phyloP scores from a whole-genome alignment of 2,888 invertebrate species.

The Polietes domitor region DNA sequence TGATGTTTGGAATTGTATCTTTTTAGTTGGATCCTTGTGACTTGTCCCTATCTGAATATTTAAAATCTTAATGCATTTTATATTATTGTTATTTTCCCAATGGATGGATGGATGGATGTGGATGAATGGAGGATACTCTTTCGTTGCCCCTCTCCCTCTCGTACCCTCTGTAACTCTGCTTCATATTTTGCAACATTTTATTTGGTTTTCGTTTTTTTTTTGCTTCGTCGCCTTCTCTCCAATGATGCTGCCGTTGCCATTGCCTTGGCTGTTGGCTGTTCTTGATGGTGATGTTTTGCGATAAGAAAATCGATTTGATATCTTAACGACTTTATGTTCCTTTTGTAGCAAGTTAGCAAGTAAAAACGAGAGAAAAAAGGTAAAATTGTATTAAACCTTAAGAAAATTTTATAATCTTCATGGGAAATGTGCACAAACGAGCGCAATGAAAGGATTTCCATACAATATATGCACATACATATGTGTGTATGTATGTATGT shows the following conservation, averaged over 20 bases:
- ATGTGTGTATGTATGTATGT: no score
- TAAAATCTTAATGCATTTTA: conserved; percentile 68
- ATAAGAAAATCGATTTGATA: conserved; percentile 54
- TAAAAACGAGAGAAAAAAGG: conserved; percentile 7
- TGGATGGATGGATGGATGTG: conserved; percentile 48
- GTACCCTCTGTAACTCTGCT: neutral
- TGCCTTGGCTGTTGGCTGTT: conserved; percentile 29
- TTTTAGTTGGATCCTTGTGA: conserved; percentile 15
- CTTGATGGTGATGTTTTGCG: conserved; percentile 35
- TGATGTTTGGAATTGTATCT: conserved; percentile 12
- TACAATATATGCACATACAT: neutral
- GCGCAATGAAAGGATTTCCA: neutral
- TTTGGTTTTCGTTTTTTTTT: neutral
- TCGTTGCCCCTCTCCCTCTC: neutral
- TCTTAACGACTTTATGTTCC: conserved; percentile 46
- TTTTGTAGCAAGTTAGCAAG: neutral
- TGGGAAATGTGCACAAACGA: conserved; percentile 8
- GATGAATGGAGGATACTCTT: neutral
- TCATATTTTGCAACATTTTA: conserved; percentile 1
- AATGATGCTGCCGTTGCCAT: neutral
- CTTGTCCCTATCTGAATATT: conserved; percentile 60
- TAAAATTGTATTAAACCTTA: conserved; percentile 5
- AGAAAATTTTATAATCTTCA: conserved; percentile 1
- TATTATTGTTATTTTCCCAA: conserved; percentile 61
- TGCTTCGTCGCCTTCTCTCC: neutral